Conservation (phyloP, 2,113 vertebrate species). For the Trematocara variabile region DNA sequence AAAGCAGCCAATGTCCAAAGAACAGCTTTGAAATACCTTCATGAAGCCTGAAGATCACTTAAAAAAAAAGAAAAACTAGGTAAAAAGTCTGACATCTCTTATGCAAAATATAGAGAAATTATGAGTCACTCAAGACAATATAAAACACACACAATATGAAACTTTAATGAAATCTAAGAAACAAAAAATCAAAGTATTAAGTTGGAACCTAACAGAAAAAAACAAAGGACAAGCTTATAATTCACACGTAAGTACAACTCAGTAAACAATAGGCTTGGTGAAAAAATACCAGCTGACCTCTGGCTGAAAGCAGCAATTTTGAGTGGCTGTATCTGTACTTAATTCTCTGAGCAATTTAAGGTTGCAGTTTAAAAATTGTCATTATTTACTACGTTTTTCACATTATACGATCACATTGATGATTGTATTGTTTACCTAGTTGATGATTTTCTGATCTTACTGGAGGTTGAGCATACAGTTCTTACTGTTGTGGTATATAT, state of each 20-base stretch:
- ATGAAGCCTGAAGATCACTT: background rate
- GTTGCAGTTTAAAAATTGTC: background rate
- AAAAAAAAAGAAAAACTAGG: background rate
- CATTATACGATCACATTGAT: slow-evolving; percentile 3
- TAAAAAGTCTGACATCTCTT: background rate
- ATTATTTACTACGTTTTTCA: background rate
- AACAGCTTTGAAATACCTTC: background rate
- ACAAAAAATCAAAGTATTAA: background rate
- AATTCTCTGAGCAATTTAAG: slow-evolving; percentile 16
- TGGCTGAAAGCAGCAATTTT: background rate
- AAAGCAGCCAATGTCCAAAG: background rate
- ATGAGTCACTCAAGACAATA: background rate
- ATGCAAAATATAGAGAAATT: background rate
- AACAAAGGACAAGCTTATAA: background rate
- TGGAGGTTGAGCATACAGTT: background rate
- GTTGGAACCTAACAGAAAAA: background rate
- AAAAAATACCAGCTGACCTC: background rate
- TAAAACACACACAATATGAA: background rate
- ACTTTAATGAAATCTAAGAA: background rate
- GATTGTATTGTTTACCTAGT: slow-evolving; percentile 21
- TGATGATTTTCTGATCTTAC: slow-evolving; percentile 20
- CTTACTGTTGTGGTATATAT: slow-evolving; percentile 41
- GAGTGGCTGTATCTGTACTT: background rate
- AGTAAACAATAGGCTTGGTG: background rate
- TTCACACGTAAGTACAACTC: background rate